Conservation (phyloP, 2,888 invertebrate genomes). For the Bugula neritina region DNA sequence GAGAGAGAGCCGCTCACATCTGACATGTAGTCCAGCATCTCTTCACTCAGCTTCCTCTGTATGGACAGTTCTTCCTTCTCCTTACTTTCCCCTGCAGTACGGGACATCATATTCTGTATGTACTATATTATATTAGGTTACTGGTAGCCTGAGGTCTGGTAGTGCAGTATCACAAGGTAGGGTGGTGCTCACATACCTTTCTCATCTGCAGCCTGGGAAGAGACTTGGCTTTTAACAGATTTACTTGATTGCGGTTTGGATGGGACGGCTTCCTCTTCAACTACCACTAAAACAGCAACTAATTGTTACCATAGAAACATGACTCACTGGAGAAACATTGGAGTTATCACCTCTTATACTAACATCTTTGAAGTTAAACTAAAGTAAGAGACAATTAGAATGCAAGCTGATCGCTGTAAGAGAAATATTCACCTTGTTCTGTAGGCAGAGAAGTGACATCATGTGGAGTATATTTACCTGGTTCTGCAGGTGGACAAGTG, state of each 20-base stretch:
- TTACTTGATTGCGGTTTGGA: constrained; percentile 8
- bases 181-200: background rate
- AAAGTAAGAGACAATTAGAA: no score
- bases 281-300: background rate
- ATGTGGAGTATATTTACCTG: no score
- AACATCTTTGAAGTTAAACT: no score
- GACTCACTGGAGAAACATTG: no score
- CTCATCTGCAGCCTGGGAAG: background rate
- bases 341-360: no score
- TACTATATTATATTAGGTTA: no score
- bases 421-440: no score
- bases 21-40: constrained; percentile 17
- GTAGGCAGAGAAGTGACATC: no score
- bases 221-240: background rate
- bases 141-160: no score
- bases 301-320: no score
- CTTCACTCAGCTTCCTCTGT: constrained; percentile 15
- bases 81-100: background rate
- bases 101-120: background rate
- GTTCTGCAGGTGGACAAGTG: background rate
- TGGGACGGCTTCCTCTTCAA: background rate
- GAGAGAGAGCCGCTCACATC: constrained; percentile 17
- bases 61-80: constrained; percentile 7
- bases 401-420: no score
- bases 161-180: no score